Evolutionary conservation across 1,140 invertebrate genomes (phyloP).

Genomic region (Druon quercuslanigerum): DNA sequence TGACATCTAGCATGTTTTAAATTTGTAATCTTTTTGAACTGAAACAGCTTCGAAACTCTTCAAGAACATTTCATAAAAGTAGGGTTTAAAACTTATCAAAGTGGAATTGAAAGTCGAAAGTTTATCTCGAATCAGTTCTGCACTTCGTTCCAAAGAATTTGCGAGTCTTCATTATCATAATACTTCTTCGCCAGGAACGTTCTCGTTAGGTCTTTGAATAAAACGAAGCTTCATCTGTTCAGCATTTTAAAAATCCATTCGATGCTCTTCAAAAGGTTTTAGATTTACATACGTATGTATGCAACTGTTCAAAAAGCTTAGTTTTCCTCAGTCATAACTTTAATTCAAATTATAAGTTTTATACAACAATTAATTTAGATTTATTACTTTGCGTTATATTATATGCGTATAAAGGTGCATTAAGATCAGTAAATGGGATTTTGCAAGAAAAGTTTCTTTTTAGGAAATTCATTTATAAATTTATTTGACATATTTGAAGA

Average conservation of each 20-base stretch:
- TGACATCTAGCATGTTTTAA: background rate
- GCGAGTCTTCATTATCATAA: slow-evolving; percentile 8
- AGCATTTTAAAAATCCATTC: background rate
- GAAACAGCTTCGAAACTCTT: background rate
- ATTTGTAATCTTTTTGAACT: background rate
- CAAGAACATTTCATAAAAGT: background rate
- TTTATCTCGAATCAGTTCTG: slow-evolving; percentile 10
- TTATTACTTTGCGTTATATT: too few species aligned
- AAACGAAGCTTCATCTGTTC: background rate
- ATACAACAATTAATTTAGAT: too few species aligned
- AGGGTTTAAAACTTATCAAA: slow-evolving; percentile 11
- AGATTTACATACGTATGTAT: too few species aligned
- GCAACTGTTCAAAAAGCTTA: too few species aligned
- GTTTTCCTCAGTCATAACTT: too few species aligned
- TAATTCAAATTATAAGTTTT: too few species aligned
- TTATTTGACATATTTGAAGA: too few species aligned
- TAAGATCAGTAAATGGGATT: too few species aligned
- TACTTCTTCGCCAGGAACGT: background rate
- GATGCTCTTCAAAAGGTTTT: background rate
- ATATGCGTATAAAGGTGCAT: too few species aligned
- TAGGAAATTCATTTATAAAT: too few species aligned
- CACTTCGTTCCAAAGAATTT: slow-evolving; percentile 7
- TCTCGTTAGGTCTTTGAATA: background rate
- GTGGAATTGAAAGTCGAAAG: slow-evolving; percentile 12
- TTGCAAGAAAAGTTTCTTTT: too few species aligned